Evolutionary conservation across 2,888 invertebrate genomes (phyloP).

Genomic region (Chaetoderma sp.): DNA sequence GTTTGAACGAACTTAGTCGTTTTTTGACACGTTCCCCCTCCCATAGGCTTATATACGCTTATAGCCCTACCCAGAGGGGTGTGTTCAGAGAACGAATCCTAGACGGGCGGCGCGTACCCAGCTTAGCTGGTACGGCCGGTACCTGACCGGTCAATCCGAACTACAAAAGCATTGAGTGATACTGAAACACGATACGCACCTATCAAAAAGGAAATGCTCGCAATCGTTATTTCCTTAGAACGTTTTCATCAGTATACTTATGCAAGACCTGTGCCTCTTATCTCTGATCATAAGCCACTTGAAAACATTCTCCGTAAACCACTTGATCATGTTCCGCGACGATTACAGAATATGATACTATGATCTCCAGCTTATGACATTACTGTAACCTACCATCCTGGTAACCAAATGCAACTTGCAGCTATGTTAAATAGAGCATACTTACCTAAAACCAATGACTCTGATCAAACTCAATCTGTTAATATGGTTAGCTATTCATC

Average conservation of each 20-base stretch:
- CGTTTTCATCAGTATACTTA: constrained; percentile 30
- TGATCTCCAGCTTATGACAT: constrained; percentile 22
- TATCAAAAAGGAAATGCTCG: constrained; percentile 36
- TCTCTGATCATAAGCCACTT: constrained; percentile 34
- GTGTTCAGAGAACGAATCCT: no score
- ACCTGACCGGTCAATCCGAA: no score
- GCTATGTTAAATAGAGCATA: constrained; percentile 19
- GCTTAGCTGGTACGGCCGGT: no score
- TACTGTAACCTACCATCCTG: constrained; percentile 4
- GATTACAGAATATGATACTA: constrained; percentile 17
- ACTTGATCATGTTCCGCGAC: constrained; percentile 8
- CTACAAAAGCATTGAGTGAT: constrained; percentile 30
- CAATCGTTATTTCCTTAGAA: constrained; percentile 28
- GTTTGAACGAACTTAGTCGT: no score
- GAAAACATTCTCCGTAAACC: constrained; percentile 22
- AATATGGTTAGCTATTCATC: constrained; percentile 5
- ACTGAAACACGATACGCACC: constrained; percentile 32
- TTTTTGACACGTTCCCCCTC: no score
- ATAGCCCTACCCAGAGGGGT: no score
- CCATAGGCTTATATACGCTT: no score
- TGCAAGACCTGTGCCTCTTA: constrained; percentile 25
- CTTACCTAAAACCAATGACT: not conserved
- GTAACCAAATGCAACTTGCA: constrained; percentile 1
- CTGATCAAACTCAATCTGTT: constrained; percentile 1
- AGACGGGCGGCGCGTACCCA: no score